Percentiles rank a stretch among this genome's conserved stretches.
phyloP scores from a whole-genome alignment of 2,113 vertebrate species.

The Myocastor coypus region DNA sequence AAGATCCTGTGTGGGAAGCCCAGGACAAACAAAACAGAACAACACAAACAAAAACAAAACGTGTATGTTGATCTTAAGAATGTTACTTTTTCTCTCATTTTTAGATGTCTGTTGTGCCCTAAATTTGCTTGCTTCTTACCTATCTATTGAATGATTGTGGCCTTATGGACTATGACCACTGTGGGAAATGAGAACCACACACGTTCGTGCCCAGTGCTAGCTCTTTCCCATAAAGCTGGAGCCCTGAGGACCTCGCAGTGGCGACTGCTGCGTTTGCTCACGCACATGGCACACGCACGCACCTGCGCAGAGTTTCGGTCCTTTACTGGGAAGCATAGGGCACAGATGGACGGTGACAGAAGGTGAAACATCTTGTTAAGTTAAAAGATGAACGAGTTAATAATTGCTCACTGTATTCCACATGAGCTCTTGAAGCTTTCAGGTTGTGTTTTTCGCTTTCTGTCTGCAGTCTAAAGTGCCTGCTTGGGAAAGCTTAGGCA shows the following conservation, averaged over 20 bases:
- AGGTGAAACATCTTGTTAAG: not conserved
- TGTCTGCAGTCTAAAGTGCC: too few species aligned
- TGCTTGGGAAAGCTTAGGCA: too few species aligned
- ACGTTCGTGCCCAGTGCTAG: not conserved
- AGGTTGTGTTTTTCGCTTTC: not conserved
- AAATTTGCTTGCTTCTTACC: not conserved
- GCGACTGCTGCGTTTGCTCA: too few species aligned
- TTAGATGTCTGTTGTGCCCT: not conserved
- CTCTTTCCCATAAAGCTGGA: not conserved
- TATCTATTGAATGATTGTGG: not conserved
- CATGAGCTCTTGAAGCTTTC: not conserved
- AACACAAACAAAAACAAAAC: too few species aligned
- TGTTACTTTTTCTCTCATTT: not conserved
- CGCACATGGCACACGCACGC: not conserved
- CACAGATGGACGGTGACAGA: not conserved
- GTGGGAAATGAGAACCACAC: conserved; percentile 2
- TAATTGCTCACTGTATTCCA: not conserved
- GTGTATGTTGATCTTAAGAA: not conserved
- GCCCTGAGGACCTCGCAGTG: not conserved
- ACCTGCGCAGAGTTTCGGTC: not conserved
- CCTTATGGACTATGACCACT: not conserved
- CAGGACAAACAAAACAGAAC: too few species aligned
- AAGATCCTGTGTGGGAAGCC: too few species aligned
- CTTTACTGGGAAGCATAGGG: not conserved
- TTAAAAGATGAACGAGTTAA: not conserved